phyloP scores from a whole-genome alignment of 2,113 vertebrate genomes.

The Solea senegalensis region DNA sequence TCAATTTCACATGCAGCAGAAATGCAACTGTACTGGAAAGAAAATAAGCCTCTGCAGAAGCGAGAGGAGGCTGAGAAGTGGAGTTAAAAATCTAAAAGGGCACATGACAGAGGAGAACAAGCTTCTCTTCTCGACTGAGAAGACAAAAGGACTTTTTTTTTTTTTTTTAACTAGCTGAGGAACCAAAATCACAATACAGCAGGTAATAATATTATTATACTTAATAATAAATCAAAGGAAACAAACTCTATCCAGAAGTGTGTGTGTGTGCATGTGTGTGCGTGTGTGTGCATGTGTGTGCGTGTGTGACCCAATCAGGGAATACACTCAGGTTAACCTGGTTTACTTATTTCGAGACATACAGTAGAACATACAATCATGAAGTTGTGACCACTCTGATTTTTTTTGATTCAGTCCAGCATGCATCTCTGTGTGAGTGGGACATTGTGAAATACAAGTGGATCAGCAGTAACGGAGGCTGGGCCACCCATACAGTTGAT shows the following conservation, averaged over 20 bases:
- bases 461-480: constrained; percentile 25
- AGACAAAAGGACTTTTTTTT: neutral
- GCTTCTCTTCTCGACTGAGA: neutral
- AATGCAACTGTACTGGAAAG: constrained; percentile 27
- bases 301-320: neutral
- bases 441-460: constrained; percentile 19
- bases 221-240: constrained; percentile 26
- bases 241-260: constrained; percentile 8
- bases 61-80: constrained; percentile 16
- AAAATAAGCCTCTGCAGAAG: constrained; percentile 41
- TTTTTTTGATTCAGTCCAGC: constrained; percentile 26
- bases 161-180: constrained; percentile 8
- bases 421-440: constrained; percentile 37
- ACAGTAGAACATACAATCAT: constrained; percentile 49
- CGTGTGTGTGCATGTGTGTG: too few relatives aligned
- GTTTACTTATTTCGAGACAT: constrained; percentile 13
- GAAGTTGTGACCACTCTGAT: neutral
- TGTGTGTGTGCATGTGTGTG: too few relatives aligned
- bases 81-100: constrained; percentile 8
- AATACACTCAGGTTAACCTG: constrained; percentile 24
- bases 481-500: neutral
- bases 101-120: constrained; percentile 12
- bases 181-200: constrained; percentile 48
- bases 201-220: constrained; percentile 43
- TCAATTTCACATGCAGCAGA: constrained; percentile 63